Percentiles rank a stretch among this genome's conserved stretches.
These are phyloP conservation scores for Dioctria rufipes DNA, from an alignment of 2,888 invertebrate species.

Conservation along the genomic window DNA sequence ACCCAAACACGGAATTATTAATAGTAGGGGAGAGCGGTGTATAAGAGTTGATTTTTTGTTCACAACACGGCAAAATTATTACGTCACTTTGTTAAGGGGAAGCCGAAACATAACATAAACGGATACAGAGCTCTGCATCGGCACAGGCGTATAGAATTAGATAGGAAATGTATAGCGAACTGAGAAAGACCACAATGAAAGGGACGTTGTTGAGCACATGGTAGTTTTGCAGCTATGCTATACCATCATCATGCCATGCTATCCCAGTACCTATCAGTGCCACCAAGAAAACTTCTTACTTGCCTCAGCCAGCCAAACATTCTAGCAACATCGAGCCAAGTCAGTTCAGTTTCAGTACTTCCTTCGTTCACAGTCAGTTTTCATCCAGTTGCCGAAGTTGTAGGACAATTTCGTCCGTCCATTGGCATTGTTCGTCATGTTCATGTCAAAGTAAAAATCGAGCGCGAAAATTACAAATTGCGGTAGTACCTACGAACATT, in stretches of 20 bases:
- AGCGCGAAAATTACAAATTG: constrained; percentile 7
- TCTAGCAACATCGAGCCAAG: neutral
- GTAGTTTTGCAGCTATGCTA: neutral
- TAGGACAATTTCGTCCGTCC: neutral
- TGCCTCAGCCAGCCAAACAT: constrained; percentile 5
- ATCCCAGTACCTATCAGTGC: neutral
- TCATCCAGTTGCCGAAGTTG: constrained; percentile 2
- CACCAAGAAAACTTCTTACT: constrained; percentile 3
- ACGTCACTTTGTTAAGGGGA: constrained; percentile 47
- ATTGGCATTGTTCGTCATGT: neutral
- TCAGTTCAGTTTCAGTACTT: neutral
- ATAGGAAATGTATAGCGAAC: neutral
- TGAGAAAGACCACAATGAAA: neutral
- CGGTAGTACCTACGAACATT: no score
- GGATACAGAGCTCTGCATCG: constrained; percentile 12
- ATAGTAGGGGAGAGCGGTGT: neutral
- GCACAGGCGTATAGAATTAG: constrained; percentile 1
- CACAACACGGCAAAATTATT: neutral
- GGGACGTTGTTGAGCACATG: constrained; percentile 15
- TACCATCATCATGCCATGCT: no score
- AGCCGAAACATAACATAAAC: neutral
- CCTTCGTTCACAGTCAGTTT: constrained; percentile 3
- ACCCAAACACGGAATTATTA: neutral
- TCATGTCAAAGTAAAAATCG: neutral
- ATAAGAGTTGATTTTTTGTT: neutral